Conservation (phyloP, 2,797 vertebrate species). For the Podarcis siculus region DNA sequence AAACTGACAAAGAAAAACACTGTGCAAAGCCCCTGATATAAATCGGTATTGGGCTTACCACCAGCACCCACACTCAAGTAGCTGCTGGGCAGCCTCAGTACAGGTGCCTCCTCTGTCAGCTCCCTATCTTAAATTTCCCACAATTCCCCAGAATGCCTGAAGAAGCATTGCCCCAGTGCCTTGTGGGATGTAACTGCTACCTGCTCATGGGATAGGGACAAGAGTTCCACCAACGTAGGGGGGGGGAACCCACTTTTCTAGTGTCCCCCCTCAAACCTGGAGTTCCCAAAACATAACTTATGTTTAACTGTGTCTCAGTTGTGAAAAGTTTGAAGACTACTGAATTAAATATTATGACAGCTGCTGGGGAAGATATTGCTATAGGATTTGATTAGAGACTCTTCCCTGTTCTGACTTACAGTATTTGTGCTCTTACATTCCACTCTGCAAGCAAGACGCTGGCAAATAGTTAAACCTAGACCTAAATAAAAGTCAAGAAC, state of each 20-base stretch:
- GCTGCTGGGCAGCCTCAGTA: background rate
- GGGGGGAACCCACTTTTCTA: background rate
- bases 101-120: background rate
- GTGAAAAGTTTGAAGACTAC: background rate
- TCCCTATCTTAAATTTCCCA: background rate
- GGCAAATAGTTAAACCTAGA: slow-evolving; percentile 76
- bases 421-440: background rate
- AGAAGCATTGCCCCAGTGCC: background rate
- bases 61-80: background rate
- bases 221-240: background rate
- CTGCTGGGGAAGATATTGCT: slow-evolving; percentile 54
- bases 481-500: slow-evolving; percentile 83
- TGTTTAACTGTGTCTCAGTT: background rate
- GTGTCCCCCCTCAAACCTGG: background rate
- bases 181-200: background rate
- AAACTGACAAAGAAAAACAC: slow-evolving; percentile 51
- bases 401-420: slow-evolving; percentile 57
- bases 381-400: slow-evolving; percentile 69
- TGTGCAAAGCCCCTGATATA: slow-evolving; percentile 5
- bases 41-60: background rate
- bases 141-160: background rate
- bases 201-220: background rate
- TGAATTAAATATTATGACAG: background rate
- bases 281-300: background rate
- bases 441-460: slow-evolving; percentile 53